Evolutionary conservation across 2,888 invertebrate species (phyloP).

Genomic region (Tipula unca): DNA sequence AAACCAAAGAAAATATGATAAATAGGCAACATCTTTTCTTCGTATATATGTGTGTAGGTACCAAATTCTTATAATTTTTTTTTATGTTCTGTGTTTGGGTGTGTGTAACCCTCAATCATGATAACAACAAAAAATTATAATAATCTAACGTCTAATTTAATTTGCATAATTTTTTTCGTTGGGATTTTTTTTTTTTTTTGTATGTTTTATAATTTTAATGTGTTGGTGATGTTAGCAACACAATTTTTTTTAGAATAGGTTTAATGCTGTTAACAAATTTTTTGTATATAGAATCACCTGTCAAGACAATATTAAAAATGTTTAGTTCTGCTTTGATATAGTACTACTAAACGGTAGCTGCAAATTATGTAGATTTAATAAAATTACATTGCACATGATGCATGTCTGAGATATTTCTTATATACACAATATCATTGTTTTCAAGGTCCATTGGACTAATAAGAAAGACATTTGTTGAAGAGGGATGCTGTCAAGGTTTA

Average conservation of each 20-base stretch:
- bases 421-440: too few relatives aligned
- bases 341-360: neutral
- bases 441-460: too few relatives aligned
- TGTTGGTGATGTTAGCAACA: neutral
- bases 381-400: too few relatives aligned
- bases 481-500: too few relatives aligned
- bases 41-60: too few relatives aligned
- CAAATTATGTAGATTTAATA: neutral
- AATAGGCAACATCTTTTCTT: neutral
- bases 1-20: neutral
- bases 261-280: neutral
- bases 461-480: too few relatives aligned
- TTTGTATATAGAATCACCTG: neutral
- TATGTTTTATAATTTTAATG: neutral
- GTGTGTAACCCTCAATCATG: neutral
- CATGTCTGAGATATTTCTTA: too few relatives aligned
- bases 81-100: neutral
- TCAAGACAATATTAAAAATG: neutral
- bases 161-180: neutral
- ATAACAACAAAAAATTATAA: neutral
- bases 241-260: neutral
- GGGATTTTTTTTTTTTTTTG: neutral
- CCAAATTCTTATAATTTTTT: neutral
- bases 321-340: neutral
- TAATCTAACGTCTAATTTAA: neutral